Evolutionary conservation across 2,888 invertebrate species (phyloP).

Genomic region (Podabrus alpinus): DNA sequence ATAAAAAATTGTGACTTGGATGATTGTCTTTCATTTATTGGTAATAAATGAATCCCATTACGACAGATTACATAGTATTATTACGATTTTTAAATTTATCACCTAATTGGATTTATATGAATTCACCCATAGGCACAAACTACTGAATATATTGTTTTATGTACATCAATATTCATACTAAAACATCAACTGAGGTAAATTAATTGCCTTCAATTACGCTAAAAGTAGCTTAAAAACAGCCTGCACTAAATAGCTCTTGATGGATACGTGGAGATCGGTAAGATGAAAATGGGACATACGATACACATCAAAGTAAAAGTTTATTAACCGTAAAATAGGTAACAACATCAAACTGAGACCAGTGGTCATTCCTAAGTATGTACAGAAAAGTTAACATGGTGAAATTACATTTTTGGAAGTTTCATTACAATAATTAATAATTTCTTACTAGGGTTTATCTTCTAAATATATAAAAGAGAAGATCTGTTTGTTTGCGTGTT

Average conservation of each 20-base stretch:
- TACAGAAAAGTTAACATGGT: no score
- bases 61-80: background rate
- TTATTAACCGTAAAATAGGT: no score
- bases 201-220: background rate
- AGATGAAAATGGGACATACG: background rate
- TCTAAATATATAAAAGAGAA: no score
- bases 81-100: background rate
- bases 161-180: background rate
- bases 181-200: background rate
- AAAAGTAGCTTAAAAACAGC: background rate
- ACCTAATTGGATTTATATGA: background rate
- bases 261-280: background rate
- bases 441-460: no score
- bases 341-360: no score
- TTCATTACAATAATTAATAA: no score
- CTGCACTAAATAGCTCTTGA: background rate
- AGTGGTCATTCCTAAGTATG: no score
- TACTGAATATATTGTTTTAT: background rate
- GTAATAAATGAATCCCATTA: background rate
- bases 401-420: no score
- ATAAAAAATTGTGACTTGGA: background rate
- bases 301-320: no score
- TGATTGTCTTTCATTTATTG: background rate
- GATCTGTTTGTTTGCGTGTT: no score
- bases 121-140: no score